phyloP scores from a whole-genome alignment of 2,113 vertebrate species.

The Hassar affinis region DNA sequence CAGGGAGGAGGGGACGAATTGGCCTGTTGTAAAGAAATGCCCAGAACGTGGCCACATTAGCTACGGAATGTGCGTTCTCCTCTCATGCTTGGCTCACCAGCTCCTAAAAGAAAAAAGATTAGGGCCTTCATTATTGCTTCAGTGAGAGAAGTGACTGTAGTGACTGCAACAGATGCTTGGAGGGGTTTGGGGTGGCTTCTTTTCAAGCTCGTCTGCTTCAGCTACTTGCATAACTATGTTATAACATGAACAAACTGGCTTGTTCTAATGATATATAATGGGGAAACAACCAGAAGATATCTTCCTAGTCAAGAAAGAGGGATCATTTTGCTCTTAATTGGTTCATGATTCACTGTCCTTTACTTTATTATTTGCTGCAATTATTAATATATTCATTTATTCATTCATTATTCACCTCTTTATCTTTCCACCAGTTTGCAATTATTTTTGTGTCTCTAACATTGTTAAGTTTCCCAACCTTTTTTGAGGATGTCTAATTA shows the following conservation, averaged over 20 bases:
- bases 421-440: neutral
- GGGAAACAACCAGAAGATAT: neutral
- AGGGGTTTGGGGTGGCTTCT: neutral
- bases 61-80: conserved; percentile 64
- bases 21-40: conserved; percentile 72
- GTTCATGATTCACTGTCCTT: neutral
- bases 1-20: conserved; percentile 45
- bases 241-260: conserved; percentile 6
- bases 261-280: neutral
- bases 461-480: neutral
- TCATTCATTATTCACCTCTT: too few species aligned
- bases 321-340: neutral
- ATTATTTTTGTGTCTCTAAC: neutral
- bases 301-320: neutral
- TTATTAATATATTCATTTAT: too few species aligned
- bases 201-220: conserved; percentile 2
- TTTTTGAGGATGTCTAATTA: neutral
- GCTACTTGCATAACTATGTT: neutral
- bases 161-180: conserved; percentile 66
- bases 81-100: conserved; percentile 49
- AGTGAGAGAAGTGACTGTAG: conserved; percentile 57
- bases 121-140: conserved; percentile 56
- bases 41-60: conserved; percentile 62
- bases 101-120: conserved; percentile 60
- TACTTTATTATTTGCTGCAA: neutral